Evolutionary conservation across 2,888 invertebrate genomes (phyloP).

Genomic region (Malacosoma neustria): DNA sequence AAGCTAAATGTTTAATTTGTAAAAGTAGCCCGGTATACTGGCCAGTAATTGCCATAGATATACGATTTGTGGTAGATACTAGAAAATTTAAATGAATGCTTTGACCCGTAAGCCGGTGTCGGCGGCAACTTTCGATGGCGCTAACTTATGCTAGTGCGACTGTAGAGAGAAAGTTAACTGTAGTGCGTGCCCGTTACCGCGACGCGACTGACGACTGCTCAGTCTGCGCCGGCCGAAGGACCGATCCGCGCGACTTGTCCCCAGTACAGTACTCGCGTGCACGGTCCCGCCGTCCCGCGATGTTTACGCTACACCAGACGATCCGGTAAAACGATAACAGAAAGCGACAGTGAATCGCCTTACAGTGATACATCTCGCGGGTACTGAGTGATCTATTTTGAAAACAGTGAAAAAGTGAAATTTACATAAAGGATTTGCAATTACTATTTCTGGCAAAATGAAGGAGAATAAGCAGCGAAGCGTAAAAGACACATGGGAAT

Average conservation of each 20-base stretch:
- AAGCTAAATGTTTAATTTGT: neutral
- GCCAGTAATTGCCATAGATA: neutral
- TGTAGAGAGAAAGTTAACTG: constrained; percentile 72
- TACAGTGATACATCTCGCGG: constrained; percentile 9
- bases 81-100: constrained; percentile 46
- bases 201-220: constrained; percentile 19
- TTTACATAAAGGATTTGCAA: constrained; percentile 39
- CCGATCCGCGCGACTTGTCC: constrained; percentile 15
- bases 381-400: neutral
- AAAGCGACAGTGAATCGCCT: constrained; percentile 56
- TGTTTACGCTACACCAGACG: constrained; percentile 38
- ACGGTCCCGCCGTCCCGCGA: constrained; percentile 31
- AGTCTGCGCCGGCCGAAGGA: constrained; percentile 30
- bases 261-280: constrained; percentile 13
- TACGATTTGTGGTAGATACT: constrained; percentile 4
- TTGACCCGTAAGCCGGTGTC: constrained; percentile 54
- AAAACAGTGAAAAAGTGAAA: constrained; percentile 45
- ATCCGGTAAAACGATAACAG: constrained; percentile 43
- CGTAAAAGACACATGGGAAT: constrained; percentile 63
- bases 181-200: constrained; percentile 66
- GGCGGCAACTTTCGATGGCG: constrained; percentile 65
- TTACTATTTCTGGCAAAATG: constrained; percentile 66
- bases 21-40: neutral
- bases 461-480: constrained; percentile 61
- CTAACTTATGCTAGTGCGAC: constrained; percentile 48